Evolutionary conservation across 2,888 invertebrate genomes (phyloP).

Genomic region (Andrena fulva): DNA sequence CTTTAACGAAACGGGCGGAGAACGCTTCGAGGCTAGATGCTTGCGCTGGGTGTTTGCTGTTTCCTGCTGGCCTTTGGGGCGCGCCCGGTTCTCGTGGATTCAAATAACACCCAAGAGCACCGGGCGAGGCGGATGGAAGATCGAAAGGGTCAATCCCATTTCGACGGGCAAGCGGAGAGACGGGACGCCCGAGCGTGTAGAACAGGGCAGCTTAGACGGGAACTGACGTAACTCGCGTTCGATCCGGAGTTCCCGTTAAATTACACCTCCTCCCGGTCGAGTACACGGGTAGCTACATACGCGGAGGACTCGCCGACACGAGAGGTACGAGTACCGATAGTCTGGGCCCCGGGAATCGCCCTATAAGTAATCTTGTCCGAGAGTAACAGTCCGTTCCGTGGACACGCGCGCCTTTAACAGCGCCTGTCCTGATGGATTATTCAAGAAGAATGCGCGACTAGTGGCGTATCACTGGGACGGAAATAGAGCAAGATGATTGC

Average conservation of each 20-base stretch:
- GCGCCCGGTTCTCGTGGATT: no score
- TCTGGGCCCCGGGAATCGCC: slow-evolving; percentile 52
- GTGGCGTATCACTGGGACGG: slow-evolving; percentile 25
- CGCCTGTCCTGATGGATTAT: slow-evolving; percentile 40
- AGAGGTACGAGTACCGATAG: slow-evolving; percentile 48
- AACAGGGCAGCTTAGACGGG: slow-evolving; percentile 68
- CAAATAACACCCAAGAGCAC: no score
- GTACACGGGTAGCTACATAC: slow-evolving; percentile 64
- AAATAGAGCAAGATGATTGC: slow-evolving; percentile 32
- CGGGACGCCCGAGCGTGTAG: background rate
- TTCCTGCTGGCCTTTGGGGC: background rate
- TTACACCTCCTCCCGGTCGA: slow-evolving; percentile 66
- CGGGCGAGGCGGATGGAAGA: background rate
- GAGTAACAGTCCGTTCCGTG: slow-evolving; percentile 40
- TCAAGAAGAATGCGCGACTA: slow-evolving; percentile 37
- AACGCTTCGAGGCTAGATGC: slow-evolving; percentile 6
- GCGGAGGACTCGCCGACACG: slow-evolving; percentile 52
- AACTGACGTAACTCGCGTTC: slow-evolving; percentile 72
- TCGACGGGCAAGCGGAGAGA: background rate
- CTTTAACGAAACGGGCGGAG: slow-evolving; percentile 13
- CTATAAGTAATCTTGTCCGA: slow-evolving; percentile 69
- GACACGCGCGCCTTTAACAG: slow-evolving; percentile 36
- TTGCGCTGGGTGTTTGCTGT: background rate
- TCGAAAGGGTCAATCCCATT: background rate
- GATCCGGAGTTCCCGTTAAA: slow-evolving; percentile 73